Evolutionary conservation across 2,797 vertebrate genomes (phyloP), one percentile per base, ranked within the genome.

Genomic region (Capromys pilorides): DNA sequence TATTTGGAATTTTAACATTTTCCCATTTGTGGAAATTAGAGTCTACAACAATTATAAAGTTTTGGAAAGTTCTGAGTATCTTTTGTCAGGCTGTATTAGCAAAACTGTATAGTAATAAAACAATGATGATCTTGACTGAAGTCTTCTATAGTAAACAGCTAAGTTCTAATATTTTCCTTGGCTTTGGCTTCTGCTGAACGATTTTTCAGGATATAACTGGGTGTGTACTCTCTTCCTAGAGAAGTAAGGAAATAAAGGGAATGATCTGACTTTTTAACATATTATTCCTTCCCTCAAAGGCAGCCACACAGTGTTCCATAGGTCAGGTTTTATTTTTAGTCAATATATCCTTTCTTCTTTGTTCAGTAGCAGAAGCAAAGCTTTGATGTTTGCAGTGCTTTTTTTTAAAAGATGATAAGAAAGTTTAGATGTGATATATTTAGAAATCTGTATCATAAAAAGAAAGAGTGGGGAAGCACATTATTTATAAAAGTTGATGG

Each of bases 241-340:
- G 19, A 0, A 64, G 6, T 33, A 84, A 88, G 64, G 3, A 88
- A 79, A 82, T 33, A 77, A 94, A 90, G 33, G 36, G 4, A 49
- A 51, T 36, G 19, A 57, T 49, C 81, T 86, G 61, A 88, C 73
- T 88, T 94, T 92, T 88, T 79, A 93, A 97, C 54, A 79, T 41
- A 73, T 61, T 90, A 41, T 80, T 92, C 73, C 87, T 89, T 94
- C 88, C 73, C 13, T 82, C 45, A 85, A 94, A 87, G 24, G 28
- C 36, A 93, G 81, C 89, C 73, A 93, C 79, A 88, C 36, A 88
- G 19, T 89, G 33, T 86, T 93, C 26, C 64, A 39, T 86, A 77
- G 61, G 78, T 94, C 79, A 85, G 78, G 82, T 95, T 83, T 80
- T 93, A 95, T 92, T 93, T 95, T 66, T 89, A 66, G 61, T 67